Percentiles rank a stretch among this genome's conserved stretches.
Evolutionary conservation across 2,113 vertebrate genomes (phyloP).

Genomic region (Colius striatus): DNA sequence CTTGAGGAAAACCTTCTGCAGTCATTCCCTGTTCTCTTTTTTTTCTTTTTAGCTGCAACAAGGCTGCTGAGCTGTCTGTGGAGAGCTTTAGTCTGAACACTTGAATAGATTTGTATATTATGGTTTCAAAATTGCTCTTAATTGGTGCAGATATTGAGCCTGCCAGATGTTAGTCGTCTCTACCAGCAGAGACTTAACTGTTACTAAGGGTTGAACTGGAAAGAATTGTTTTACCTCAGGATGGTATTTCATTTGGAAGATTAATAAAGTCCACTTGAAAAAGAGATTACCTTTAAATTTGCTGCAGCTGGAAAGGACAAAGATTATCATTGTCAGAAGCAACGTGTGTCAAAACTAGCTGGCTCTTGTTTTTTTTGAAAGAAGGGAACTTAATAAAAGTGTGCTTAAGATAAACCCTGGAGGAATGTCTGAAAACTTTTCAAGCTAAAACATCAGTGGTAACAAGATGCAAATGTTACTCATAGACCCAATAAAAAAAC

Average conservation of each 20-base stretch:
- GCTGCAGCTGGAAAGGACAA: slow-evolving; percentile 66
- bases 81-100: not conserved
- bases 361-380: not conserved
- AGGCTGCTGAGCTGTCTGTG: not conserved
- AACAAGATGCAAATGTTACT: slow-evolving; percentile 70
- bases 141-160: slow-evolving; percentile 29
- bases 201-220: slow-evolving; percentile 40
- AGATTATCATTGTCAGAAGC: slow-evolving; percentile 58
- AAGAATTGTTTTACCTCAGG: slow-evolving; percentile 69
- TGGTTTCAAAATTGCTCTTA: slow-evolving; percentile 15
- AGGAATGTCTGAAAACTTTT: slow-evolving; percentile 68
- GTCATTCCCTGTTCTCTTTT: not conserved
- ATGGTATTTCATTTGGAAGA: slow-evolving; percentile 58
- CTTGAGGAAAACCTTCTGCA: not conserved
- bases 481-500: slow-evolving; percentile 31
- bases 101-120: slow-evolving; percentile 2
- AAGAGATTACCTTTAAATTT: slow-evolving; percentile 66
- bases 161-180: slow-evolving; percentile 18
- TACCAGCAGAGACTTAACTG: not conserved
- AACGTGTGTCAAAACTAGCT: slow-evolving; percentile 17
- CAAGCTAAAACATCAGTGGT: slow-evolving; percentile 62
- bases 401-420: slow-evolving; percentile 63
- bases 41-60: not conserved
- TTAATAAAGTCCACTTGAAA: slow-evolving; percentile 70
- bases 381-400: slow-evolving; percentile 65